Base-by-base conservation (phyloP, 2,797 vertebrate genomes). In the Melanotaenia pygmaea region DNA sequence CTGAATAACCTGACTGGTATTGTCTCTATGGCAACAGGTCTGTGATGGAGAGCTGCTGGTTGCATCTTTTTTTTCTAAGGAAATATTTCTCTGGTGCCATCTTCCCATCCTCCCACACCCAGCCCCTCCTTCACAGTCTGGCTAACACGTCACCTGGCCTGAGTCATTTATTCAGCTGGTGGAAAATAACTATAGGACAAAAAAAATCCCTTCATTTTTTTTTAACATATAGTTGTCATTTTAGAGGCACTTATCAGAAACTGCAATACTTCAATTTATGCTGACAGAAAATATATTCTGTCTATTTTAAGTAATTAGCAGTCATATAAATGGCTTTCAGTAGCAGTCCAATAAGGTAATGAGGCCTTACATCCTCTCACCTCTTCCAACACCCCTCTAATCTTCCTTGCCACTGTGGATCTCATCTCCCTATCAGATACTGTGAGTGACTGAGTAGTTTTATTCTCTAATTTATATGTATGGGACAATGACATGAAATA, bases 11-110 rank as follows among this genome's bases (percentile, higher is more conserved):
- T 74, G 78, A 89, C 62, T 81, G 74, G 80, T 79, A 47, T 76
- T 70, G 90, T 94, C 70, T 86, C 93, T 87, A 92, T 93, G 89
- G 93, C 74, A 91, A 93, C 92, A 10, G 57, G 66, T 80, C 79
- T 83, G 64, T 72, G 75, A 87, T 79, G 70, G 84, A 90, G 86
- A 63, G 68, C 77, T 74, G 81, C 71, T 79, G 50, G 70, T 82
- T 74, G 60, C 40, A 75, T 84, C 60, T 74, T 30, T 74, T 83
- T 76, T 77, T 72, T 12, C 63, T 78, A 45, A 74, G 73, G 70
- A 92, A 84, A 87, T 80, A 80, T 89, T 88, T 81, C 76, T 89
- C 61, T 61, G 60, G 59, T 30, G 56, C 45, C 74, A 67, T 86
- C 79, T 83, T 74, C 68, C 70, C 74, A 76, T 88, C 89, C 89